Evolutionary conservation across 2,888 invertebrate species (phyloP), one percentile per base, ranked within the genome.

Genomic region (Xestia sexstrigata): DNA sequence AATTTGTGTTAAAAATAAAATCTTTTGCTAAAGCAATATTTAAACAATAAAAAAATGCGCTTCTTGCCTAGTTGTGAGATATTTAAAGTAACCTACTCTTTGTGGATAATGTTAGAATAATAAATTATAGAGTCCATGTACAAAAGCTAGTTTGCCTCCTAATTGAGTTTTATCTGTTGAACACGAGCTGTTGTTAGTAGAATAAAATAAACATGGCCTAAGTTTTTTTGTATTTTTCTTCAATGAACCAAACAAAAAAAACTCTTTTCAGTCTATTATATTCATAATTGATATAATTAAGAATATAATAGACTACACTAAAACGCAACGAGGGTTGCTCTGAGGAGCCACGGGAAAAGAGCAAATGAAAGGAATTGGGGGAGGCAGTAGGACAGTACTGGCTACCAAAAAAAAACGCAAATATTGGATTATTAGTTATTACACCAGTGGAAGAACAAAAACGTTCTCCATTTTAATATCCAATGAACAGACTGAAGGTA

Each of bases 401-500:
- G 2, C 35, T 35, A 35, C 1, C 35, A 35, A 35, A 35, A 35
- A 35, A 35, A 3, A 35, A 35, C 35, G 35, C 4, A 39, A 65
- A 20, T 45, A 70, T 49, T 58, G 3, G 1, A 55, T 47, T 55
- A 79, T 63, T 68, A 20, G 45, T 30, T 30, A 20, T 6, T 55
- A 9, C 26, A 8, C n/a, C 47, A 81, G 8, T 39, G 8, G 26
- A 6, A 30, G n/a, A 67, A 1, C 8, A 1, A 55, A 60, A 69
- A 11, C 26, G 60, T 69, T 69, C 68, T 62, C 58, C 7, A 52
- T 72, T 77, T 77, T 63, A 62, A 52, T 68, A 74, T 68, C 68
- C 62, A 55, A 79, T 70, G 45, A 79, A 79, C 55, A 65, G 66
- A 30, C 20, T 47, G 45, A 5, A 23, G 52, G 62, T 63, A 63